A percentile compares a stretch with the other conserved stretches of the same genome.
Conservation (phyloP, 1,140 invertebrate genomes). For the Calliphora vicina region DNA sequence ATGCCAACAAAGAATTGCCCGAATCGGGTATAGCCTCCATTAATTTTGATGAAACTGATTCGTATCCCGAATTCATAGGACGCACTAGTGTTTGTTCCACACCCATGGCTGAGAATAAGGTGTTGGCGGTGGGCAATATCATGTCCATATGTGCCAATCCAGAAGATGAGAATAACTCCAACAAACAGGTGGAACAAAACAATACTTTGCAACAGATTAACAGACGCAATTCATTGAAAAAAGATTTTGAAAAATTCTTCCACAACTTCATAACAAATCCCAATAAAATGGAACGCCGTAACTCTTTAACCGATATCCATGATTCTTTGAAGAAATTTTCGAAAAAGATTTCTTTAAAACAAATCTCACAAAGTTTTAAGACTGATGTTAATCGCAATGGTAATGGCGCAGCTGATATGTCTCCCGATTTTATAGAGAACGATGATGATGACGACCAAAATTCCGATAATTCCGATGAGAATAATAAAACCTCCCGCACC, state of each 20-base stretch:
- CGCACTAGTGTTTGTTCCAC: conserved; percentile 77
- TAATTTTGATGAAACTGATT: conserved; percentile 61
- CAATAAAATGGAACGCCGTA: conserved; percentile 54
- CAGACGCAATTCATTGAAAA: conserved; percentile 42
- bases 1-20: conserved; percentile 66
- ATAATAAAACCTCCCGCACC: conserved; percentile 67
- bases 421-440: conserved; percentile 60
- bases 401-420: conserved; percentile 43
- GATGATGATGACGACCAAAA: conserved; percentile 52
- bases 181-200: conserved; percentile 20
- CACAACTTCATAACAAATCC: conserved; percentile 59
- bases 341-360: conserved; percentile 64
- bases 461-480: conserved; percentile 37
- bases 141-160: conserved; percentile 72
- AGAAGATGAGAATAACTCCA: conserved; percentile 50
- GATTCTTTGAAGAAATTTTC: conserved; percentile 67
- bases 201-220: conserved; percentile 1
- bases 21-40: conserved; percentile 64
- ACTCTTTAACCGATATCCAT: conserved; percentile 66
- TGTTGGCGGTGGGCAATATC: conserved; percentile 74
- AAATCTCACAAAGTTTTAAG: conserved; percentile 49
- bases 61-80: conserved; percentile 67
- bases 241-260: conserved; percentile 61
- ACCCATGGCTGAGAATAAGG: conserved; percentile 76
- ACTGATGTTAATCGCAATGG: conserved; percentile 58